A percentile compares a stretch with the other conserved stretches of the same genome.
phyloP scores from a whole-genome alignment of 2,797 vertebrate species.

The Rousettus madagascariensis region DNA sequence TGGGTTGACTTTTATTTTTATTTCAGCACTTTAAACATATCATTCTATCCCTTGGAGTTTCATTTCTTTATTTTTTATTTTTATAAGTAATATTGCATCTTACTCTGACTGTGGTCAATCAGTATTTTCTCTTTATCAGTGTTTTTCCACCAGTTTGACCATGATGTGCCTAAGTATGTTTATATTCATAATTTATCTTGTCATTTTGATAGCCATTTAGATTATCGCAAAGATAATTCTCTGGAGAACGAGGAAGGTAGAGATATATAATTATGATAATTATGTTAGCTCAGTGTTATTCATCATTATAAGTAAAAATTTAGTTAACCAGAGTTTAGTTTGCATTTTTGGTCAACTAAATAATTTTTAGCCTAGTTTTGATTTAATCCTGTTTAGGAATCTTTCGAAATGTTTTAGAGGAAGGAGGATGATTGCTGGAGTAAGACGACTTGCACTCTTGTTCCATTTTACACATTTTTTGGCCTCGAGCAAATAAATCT shows the following conservation, averaged over 20 bases:
- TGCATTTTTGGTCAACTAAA: neutral
- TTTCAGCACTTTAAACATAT: conserved; percentile 1
- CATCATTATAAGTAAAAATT: neutral
- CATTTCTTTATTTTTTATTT: neutral
- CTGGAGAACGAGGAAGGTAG: neutral
- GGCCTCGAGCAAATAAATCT: neutral
- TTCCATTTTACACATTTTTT: neutral
- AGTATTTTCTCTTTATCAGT: neutral
- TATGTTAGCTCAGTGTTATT: neutral
- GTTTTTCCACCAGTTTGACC: neutral
- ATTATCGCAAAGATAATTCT: neutral
- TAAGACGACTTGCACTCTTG: neutral
- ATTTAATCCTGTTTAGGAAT: neutral
- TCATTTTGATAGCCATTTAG: conserved; percentile 11
- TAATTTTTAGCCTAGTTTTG: neutral
- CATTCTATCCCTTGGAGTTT: neutral
- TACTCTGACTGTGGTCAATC: neutral
- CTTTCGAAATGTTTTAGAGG: neutral
- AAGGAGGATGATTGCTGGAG: neutral
- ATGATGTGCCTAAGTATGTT: neutral
- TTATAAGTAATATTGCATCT: neutral
- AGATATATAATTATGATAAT: neutral
- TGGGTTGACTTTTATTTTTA: neutral
- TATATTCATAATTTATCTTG: neutral
- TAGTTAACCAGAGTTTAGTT: neutral